These are phyloP conservation scores for Hydrochoerus hydrochaeris DNA, from an alignment of 2,113 vertebrate genomes.

Conservation along the genomic window DNA sequence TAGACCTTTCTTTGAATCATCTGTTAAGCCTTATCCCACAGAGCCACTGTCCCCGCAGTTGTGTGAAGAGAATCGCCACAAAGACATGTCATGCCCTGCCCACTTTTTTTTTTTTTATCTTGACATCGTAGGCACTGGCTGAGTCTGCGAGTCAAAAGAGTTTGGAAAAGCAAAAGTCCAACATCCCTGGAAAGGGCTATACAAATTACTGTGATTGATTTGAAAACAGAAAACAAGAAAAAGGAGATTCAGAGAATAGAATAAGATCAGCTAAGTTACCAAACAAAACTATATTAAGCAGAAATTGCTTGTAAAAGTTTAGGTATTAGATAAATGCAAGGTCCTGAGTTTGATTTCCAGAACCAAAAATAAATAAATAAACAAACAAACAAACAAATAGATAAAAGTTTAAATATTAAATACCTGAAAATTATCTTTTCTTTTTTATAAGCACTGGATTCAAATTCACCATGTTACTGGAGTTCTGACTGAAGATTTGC, in stretches of 20 bases:
- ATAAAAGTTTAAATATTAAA: neutral
- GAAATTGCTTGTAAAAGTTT: neutral
- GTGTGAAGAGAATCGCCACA: no score
- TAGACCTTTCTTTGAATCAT: neutral
- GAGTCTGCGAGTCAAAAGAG: neutral
- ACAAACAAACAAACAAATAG: no score
- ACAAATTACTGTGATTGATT: neutral
- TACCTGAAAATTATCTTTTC: neutral
- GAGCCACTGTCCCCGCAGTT: neutral
- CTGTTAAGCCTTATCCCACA: neutral
- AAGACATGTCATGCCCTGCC: neutral
- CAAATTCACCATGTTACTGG: neutral
- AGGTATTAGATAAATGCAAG: neutral
- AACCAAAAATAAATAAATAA: no score
- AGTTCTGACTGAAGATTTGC: neutral
- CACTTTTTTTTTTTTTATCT: neutral
- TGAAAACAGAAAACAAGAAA: neutral
- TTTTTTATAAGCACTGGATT: neutral
- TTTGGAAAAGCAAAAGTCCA: neutral
- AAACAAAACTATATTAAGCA: neutral
- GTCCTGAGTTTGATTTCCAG: no score
- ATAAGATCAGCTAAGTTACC: neutral
- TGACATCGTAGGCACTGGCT: neutral
- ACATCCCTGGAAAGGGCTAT: neutral
- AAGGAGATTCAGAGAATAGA: neutral